Percentiles rank a stretch among this genome's conserved stretches.
phyloP scores from a whole-genome alignment of 2,888 invertebrate species.

The Parnassius orleans region DNA sequence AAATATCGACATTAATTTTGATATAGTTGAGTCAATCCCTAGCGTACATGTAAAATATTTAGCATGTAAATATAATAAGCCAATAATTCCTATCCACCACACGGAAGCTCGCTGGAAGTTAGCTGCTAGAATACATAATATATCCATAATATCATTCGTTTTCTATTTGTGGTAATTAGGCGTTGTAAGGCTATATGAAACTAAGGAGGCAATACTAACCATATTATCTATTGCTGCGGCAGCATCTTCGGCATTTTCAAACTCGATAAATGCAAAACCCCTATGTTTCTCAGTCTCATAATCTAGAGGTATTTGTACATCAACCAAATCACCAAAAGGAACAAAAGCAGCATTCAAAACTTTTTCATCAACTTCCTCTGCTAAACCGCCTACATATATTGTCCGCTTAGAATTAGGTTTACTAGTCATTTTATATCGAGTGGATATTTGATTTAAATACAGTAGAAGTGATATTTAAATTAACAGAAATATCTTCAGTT shows the following conservation, averaged over 20 bases:
- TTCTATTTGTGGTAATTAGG: no score
- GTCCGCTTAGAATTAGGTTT: constrained; percentile 88
- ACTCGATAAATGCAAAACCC: constrained; percentile 99
- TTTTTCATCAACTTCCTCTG: constrained; percentile 98
- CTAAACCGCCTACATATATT: constrained; percentile 92
- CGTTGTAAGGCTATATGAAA: no score
- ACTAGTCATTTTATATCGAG: constrained; percentile 56
- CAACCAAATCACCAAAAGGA: constrained; percentile 99
- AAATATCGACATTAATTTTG: no score
- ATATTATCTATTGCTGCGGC: constrained; percentile 99
- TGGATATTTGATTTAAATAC: background rate
- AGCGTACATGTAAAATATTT: constrained; percentile 92
- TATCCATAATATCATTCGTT: no score
- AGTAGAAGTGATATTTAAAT: background rate
- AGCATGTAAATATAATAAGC: constrained; percentile 84
- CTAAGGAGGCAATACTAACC: constrained; percentile 77
- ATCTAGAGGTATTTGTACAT: constrained; percentile 98
- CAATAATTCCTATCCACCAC: constrained; percentile 98
- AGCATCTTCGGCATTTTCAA: constrained; percentile 98
- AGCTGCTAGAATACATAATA: constrained; percentile 87
- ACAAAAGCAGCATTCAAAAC: constrained; percentile 97
- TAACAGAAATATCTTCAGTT: background rate
- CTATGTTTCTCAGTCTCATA: constrained; percentile 98
- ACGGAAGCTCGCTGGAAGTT: constrained; percentile 99
- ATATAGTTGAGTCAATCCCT: no score